Conservation (phyloP, 2,797 vertebrate genomes). For the Setipinna tenuifilis region DNA sequence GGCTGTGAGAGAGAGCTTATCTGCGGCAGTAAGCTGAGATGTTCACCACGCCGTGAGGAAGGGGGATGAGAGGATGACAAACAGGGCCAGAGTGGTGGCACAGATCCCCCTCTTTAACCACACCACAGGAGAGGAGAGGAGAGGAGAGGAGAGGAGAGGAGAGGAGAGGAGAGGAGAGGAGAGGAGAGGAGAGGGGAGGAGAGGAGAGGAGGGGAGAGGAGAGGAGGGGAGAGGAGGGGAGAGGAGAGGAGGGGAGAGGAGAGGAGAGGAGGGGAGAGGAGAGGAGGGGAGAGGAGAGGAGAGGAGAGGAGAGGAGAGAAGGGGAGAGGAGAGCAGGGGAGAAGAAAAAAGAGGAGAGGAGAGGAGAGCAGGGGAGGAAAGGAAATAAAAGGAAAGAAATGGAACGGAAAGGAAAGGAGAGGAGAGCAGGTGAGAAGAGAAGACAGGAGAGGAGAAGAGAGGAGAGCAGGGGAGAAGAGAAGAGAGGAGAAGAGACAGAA, state of each 20-base stretch:
- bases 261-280: not conserved
- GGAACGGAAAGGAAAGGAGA: too few relatives aligned
- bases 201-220: not conserved
- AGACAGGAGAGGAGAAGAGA: not conserved
- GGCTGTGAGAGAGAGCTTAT: constrained; percentile 18
- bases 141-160: not conserved
- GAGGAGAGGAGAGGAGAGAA: not conserved
- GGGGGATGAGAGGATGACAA: constrained; percentile 15
- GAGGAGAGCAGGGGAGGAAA: not conserved
- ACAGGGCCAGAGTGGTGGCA: not conserved
- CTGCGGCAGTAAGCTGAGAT: constrained; percentile 6
- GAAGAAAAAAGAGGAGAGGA: not conserved
- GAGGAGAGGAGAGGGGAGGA: not conserved
- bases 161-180: not conserved
- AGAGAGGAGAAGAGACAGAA: not conserved
- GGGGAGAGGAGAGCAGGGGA: not conserved
- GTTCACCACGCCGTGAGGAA: not conserved
- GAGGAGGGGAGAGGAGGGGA: not conserved
- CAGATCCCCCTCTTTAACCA: not conserved
- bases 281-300: not conserved
- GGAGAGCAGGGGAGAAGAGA: not conserved
- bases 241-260: not conserved
- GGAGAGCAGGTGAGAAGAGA: too few relatives aligned
- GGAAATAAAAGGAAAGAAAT: not conserved
- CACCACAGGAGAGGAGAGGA: not conserved